Conservation (phyloP, 2,888 invertebrate genomes). For the Chloroclystis v-ata region DNA sequence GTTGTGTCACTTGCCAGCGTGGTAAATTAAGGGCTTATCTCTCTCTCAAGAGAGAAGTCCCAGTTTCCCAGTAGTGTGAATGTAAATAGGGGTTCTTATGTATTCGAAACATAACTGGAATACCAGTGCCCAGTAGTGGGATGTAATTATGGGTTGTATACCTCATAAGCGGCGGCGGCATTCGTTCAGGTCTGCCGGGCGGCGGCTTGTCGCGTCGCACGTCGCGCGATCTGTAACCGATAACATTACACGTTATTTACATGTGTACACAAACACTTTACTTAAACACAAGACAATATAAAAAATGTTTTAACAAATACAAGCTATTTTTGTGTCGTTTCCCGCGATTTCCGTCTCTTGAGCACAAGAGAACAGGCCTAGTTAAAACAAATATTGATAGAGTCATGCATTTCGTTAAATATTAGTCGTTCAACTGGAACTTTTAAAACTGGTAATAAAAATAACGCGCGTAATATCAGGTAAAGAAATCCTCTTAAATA, state of each 20-base stretch:
- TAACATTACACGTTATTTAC: conserved; percentile 20
- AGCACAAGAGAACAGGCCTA: conserved; percentile 13
- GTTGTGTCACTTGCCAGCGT: no score
- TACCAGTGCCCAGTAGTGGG: no score
- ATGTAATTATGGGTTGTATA: no score
- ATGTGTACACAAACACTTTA: conserved; percentile 1
- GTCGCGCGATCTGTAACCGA: conserved; percentile 57
- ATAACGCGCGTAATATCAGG: no score
- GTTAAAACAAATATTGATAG: background rate
- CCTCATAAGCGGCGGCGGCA: conserved; percentile 13
- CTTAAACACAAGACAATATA: conserved; percentile 13
- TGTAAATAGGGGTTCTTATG: no score
- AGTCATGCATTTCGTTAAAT: background rate
- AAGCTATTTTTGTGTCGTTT: conserved; percentile 11
- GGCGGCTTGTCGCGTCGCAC: conserved; percentile 53
- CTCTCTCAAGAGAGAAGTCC: no score
- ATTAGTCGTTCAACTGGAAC: background rate
- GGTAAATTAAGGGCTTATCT: no score
- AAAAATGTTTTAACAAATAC: conserved; percentile 14
- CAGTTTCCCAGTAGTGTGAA: no score
- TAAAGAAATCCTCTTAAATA: background rate
- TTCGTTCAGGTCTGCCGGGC: conserved; percentile 22
- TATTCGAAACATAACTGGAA: conserved; percentile 9
- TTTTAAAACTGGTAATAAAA: background rate
- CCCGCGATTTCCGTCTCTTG: conserved; percentile 3